Evolutionary conservation across 1,140 invertebrate species (phyloP).

Genomic region (Bombyx mandarina): DNA sequence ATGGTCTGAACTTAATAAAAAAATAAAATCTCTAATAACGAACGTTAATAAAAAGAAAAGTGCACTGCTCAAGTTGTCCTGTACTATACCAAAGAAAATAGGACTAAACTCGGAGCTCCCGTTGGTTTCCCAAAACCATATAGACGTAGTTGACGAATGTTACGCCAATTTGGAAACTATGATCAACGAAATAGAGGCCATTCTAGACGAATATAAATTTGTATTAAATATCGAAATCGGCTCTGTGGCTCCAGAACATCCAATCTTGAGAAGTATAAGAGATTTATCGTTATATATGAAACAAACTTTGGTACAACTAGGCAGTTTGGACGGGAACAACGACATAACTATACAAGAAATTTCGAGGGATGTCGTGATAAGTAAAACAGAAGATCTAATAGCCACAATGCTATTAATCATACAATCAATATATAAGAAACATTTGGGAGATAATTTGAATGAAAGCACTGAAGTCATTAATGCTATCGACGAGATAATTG

Average conservation of each 20-base stretch:
- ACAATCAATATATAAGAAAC: constrained; percentile 80
- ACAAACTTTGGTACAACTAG: constrained; percentile 24
- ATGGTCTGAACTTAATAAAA: constrained; percentile 62
- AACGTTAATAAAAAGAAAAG: constrained; percentile 57
- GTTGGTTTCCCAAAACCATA: constrained; percentile 45
- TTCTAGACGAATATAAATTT: constrained; percentile 52
- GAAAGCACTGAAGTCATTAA: constrained; percentile 60
- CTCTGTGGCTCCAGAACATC: constrained; percentile 35
- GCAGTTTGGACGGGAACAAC: constrained; percentile 26
- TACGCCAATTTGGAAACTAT: constrained; percentile 43
- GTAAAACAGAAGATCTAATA: constrained; percentile 71
- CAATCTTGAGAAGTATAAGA: constrained; percentile 44
- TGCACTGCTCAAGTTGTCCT: constrained; percentile 46
- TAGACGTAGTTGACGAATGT: constrained; percentile 43
- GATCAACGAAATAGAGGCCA: constrained; percentile 26
- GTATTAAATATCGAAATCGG: constrained; percentile 25
- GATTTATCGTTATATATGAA: constrained; percentile 38
- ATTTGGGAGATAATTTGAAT: constrained; percentile 26
- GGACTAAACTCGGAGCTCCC: constrained; percentile 24
- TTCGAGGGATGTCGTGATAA: constrained; percentile 27
- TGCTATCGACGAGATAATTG: constrained; percentile 52
- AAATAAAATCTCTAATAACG: constrained; percentile 55
- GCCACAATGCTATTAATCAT: constrained; percentile 75
- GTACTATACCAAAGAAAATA: constrained; percentile 34
- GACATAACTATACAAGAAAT: constrained; percentile 27